Conservation (phyloP, 2,113 vertebrate species). For the Trogon melanurus region DNA sequence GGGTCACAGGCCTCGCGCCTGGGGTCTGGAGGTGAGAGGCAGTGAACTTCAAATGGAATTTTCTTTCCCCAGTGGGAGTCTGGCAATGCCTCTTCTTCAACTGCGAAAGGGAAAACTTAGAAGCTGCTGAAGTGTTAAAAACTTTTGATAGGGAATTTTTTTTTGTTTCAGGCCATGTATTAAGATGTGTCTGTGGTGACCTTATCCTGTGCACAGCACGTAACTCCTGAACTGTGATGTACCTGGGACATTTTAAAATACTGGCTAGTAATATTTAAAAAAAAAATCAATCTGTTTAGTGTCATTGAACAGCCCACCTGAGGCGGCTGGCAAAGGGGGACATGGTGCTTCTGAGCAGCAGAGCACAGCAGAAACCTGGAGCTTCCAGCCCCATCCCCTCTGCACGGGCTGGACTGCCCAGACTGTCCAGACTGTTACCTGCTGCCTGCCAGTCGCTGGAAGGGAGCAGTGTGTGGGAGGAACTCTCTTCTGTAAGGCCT, state of each 20-base stretch:
- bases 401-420: neutral
- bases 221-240: neutral
- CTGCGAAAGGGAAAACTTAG: neutral
- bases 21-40: neutral
- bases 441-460: neutral
- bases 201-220: neutral
- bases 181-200: neutral
- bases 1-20: neutral
- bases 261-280: neutral
- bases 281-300: neutral
- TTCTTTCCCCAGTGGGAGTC: neutral
- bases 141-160: neutral
- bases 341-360: accelerated
- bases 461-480: neutral
- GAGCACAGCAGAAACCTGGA: neutral
- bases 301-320: neutral
- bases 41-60: neutral
- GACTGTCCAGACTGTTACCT: neutral
- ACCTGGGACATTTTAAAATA: neutral
- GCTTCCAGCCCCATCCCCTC: neutral
- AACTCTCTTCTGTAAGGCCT: neutral
- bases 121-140: neutral
- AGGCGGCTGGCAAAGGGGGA: neutral
- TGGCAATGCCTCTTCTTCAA: neutral
- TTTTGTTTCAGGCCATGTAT: neutral